Percentiles rank a stretch among this genome's conserved stretches.
Evolutionary conservation across 2,797 vertebrate species (phyloP).

Genomic region (Sebastiscus albofasciatus): DNA sequence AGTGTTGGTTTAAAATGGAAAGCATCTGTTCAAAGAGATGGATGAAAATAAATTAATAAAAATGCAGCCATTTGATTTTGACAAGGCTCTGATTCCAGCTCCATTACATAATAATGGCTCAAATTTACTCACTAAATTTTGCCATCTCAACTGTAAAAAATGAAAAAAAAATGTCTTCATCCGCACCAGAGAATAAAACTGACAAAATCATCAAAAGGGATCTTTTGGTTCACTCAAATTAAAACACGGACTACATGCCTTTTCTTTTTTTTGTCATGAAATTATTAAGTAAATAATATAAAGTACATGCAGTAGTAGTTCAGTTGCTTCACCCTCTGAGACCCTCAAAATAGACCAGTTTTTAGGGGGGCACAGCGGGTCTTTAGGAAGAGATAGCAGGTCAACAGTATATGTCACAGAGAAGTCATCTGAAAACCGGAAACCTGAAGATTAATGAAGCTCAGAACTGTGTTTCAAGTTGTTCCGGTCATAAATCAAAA

Average conservation of each 20-base stretch:
- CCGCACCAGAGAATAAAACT: neutral
- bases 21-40: neutral
- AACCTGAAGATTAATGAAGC: too few relatives aligned
- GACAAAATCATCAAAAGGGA: neutral
- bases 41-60: neutral
- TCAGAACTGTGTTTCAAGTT: too few relatives aligned
- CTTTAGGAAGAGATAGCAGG: too few relatives aligned
- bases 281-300: neutral
- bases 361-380: too few relatives aligned
- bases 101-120: neutral
- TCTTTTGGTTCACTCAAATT: neutral
- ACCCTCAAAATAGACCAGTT: too few relatives aligned
- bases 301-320: neutral
- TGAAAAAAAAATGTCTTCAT: neutral
- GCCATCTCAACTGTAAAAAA: neutral
- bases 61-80: neutral
- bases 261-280: neutral
- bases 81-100: neutral
- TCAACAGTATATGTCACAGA: too few relatives aligned
- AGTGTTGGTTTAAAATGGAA: neutral
- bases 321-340: too few relatives aligned
- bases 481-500: too few relatives aligned
- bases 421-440: too few relatives aligned
- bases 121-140: neutral
- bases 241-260: neutral